phyloP scores from a whole-genome alignment of 2,797 vertebrate species.

The Pantherophis alleghaniensis region DNA sequence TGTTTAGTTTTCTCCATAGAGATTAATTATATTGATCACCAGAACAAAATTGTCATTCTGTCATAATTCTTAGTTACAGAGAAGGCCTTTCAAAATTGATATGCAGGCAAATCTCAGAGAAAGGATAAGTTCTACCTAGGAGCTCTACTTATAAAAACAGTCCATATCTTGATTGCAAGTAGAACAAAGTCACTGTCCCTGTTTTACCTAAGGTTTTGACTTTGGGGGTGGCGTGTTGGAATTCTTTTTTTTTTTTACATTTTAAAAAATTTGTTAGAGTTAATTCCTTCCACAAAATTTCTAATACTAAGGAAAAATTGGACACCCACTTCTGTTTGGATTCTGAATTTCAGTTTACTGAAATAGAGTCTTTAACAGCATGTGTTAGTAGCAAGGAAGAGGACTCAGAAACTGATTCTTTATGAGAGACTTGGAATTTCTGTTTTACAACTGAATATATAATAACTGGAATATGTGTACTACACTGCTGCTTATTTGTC shows the following conservation, averaged over 20 bases:
- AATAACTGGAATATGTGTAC: not conserved
- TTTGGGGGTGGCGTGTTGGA: not conserved
- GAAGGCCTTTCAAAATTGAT: not conserved
- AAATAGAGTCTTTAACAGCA: not conserved
- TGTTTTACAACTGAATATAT: not conserved
- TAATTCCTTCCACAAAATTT: not conserved
- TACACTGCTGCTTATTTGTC: not conserved
- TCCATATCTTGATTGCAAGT: not conserved
- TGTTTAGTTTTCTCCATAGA: not conserved
- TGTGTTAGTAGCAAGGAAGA: not conserved
- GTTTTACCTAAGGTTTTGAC: not conserved
- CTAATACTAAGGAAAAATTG: not conserved
- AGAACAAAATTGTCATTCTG: not conserved
- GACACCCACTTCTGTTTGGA: not conserved
- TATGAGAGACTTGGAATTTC: not conserved
- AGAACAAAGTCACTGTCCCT: not conserved
- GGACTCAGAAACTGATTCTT: not conserved
- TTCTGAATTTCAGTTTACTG: not conserved
- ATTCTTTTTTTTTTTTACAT: not conserved
- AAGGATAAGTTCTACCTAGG: not conserved
- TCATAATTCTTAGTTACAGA: not conserved
- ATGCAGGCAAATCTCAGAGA: not conserved
- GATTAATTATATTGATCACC: not conserved
- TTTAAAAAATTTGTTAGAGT: not conserved
- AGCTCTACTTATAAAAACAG: not conserved